Conservation (phyloP, 2,797 vertebrate species). For the Crenuchus spilurus region DNA sequence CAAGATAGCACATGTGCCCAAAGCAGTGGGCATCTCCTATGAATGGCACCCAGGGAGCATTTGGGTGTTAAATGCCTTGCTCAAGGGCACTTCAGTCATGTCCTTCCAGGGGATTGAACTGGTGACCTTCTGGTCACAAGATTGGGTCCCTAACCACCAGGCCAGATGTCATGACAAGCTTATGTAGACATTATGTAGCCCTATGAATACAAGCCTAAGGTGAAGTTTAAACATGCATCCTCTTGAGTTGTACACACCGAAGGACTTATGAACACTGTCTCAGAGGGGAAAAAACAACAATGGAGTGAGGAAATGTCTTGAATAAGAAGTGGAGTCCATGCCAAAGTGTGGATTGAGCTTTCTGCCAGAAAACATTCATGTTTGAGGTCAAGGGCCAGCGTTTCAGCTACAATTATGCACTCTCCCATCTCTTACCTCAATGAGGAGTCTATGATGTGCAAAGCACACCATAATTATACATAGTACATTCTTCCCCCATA, state of each 20-base stretch:
- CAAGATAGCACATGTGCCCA: too few species aligned
- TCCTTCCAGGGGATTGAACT: too few species aligned
- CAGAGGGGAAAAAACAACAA: slow-evolving; percentile 62
- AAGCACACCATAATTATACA: slow-evolving; percentile 55
- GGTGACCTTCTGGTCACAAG: too few species aligned
- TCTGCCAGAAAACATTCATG: slow-evolving; percentile 61
- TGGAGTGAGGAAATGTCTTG: slow-evolving; percentile 60
- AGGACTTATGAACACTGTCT: slow-evolving; percentile 50
- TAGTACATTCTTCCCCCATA: slow-evolving; percentile 50
- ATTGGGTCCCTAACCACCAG: too few species aligned
- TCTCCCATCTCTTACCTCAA: slow-evolving; percentile 57
- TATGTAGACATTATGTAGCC: too few species aligned
- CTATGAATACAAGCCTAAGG: too few species aligned
- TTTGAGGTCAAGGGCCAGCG: slow-evolving; percentile 66
- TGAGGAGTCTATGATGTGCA: slow-evolving; percentile 60
- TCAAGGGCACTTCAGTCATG: too few species aligned
- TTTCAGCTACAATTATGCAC: slow-evolving; percentile 64
- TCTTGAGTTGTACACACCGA: slow-evolving; percentile 48
- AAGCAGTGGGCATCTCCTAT: too few species aligned
- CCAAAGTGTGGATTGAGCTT: slow-evolving; percentile 60
- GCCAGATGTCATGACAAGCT: too few species aligned
- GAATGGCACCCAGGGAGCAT: too few species aligned
- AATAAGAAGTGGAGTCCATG: slow-evolving; percentile 65
- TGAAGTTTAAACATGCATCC: slow-evolving; percentile 58
- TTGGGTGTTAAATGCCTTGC: too few species aligned